Conservation (phyloP, 2,797 vertebrate species). For the Knipowitschia caucasica region DNA sequence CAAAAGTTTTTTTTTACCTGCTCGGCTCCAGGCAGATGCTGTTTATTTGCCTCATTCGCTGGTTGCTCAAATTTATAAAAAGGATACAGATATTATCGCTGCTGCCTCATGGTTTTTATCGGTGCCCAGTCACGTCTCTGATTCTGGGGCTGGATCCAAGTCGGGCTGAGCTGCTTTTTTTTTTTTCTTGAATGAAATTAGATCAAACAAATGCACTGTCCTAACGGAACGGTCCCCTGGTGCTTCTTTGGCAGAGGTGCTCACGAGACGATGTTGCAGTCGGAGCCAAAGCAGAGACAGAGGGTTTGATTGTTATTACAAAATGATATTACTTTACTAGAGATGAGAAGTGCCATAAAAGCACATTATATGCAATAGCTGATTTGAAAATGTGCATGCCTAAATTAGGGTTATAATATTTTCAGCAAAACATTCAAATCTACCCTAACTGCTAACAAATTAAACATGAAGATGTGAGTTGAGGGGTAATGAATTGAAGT, state of each 20-base stretch:
- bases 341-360: neutral
- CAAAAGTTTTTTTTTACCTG: neutral
- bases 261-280: neutral
- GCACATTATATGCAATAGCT: no score
- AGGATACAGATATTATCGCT: constrained; percentile 1
- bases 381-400: no score
- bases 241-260: neutral
- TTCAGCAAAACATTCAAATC: no score
- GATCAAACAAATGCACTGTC: neutral
- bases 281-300: neutral
- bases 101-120: neutral
- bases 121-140: constrained; percentile 3
- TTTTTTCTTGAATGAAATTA: constrained; percentile 13
- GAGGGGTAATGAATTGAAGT: no score
- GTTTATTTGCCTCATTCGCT: neutral
- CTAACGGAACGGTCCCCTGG: neutral
- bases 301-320: neutral
- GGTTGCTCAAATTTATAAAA: no score
- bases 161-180: constrained; percentile 10
- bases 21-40: neutral
- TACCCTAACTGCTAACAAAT: no score
- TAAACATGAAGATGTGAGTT: no score
- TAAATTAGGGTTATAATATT: no score
- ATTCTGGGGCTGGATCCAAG: constrained; percentile 7
- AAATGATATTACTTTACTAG: neutral